Conservation (phyloP, 2,113 vertebrate species). For the Merops nubicus region DNA sequence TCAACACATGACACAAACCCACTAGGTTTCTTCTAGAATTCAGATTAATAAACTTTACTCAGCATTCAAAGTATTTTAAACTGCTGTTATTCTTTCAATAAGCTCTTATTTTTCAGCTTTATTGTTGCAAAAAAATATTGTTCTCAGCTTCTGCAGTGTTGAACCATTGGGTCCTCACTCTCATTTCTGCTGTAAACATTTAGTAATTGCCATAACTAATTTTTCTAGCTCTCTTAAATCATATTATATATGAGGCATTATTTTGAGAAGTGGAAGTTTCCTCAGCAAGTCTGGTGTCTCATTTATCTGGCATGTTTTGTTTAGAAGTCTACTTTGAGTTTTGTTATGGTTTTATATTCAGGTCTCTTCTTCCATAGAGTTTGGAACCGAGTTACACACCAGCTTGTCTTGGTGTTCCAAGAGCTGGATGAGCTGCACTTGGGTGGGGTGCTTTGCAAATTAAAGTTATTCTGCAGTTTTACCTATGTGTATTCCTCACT, state of each 20-base stretch:
- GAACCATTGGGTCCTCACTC: not conserved
- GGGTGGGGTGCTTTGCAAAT: accelerated
- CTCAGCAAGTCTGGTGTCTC: not conserved
- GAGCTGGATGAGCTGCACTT: not conserved
- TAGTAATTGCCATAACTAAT: not conserved
- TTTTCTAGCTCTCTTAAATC: not conserved
- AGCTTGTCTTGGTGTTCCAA: not conserved
- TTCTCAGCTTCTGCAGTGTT: not conserved
- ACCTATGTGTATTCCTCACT: not conserved
- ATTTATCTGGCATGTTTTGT: not conserved
- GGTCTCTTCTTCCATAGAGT: not conserved
- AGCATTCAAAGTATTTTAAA: not conserved
- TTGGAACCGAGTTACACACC: not conserved
- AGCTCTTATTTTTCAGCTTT: not conserved
- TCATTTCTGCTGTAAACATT: not conserved
- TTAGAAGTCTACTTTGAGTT: not conserved
- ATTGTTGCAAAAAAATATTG: not conserved
- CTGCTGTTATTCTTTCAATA: not conserved
- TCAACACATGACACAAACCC: not conserved
- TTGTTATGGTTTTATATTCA: not conserved
- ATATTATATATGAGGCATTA: not conserved
- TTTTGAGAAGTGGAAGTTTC: not conserved
- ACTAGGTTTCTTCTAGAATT: not conserved
- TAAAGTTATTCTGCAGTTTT: not conserved
- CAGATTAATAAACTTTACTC: not conserved